Evolutionary conservation across 2,113 vertebrate species (phyloP).

Genomic region (Heterochromis multidens): DNA sequence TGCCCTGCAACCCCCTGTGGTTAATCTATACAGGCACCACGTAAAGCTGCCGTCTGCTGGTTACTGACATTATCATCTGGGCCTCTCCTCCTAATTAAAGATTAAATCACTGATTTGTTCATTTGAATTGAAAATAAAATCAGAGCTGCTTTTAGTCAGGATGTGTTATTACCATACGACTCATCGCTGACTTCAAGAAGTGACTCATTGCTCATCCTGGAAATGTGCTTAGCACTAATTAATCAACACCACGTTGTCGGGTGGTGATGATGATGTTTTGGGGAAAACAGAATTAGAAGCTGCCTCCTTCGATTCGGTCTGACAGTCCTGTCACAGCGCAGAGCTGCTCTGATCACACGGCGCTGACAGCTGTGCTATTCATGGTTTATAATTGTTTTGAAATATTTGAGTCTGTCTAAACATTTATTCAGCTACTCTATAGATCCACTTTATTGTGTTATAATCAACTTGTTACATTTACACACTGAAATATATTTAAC

Average conservation of each 20-base stretch:
- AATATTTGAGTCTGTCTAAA: neutral
- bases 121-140: accelerated
- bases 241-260: neutral
- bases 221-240: neutral
- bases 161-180: too few species aligned
- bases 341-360: neutral
- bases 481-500: accelerated
- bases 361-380: neutral
- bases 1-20: neutral
- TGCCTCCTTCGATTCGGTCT: neutral
- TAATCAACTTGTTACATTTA: neutral
- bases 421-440: neutral
- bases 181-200: neutral
- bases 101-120: neutral
- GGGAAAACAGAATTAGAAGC: neutral
- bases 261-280: neutral
- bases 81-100: neutral
- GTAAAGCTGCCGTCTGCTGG: neutral
- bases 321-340: neutral
- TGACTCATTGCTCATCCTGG: neutral
- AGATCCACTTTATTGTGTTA: neutral
- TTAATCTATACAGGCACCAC: neutral
- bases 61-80: neutral
- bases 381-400: neutral
- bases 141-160: neutral